Percentiles rank a stretch among this genome's conserved stretches.
Evolutionary conservation across 2,888 invertebrate genomes (phyloP).

Genomic region (Meiosimyza decipiens): DNA sequence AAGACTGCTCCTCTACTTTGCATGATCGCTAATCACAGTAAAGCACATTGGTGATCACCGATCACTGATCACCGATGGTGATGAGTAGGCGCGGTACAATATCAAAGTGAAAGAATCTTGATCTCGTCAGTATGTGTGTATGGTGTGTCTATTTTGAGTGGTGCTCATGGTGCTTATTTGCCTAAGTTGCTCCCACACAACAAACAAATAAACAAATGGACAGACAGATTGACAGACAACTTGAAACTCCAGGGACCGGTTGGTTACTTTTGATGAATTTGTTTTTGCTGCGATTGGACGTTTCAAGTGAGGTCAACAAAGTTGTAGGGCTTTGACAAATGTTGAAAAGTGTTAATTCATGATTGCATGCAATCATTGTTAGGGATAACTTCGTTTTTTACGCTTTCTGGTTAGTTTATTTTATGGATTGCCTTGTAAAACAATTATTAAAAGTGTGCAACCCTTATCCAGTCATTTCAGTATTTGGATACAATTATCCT

Average conservation of each 20-base stretch:
- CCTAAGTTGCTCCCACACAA: conserved; percentile 14
- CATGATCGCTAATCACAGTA: neutral
- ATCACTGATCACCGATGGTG: neutral
- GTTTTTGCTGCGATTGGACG: no score
- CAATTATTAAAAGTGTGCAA: neutral
- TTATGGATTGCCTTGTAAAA: conserved; percentile 1
- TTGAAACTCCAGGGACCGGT: no score
- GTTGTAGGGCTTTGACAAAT: conserved; percentile 25
- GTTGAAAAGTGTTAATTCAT: conserved; percentile 5
- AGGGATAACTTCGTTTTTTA: conserved; percentile 35
- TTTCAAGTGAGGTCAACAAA: conserved; percentile 4
- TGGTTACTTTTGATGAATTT: no score
- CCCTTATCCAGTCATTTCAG: conserved; percentile 29
- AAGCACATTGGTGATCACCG: neutral
- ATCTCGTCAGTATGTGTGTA: neutral
- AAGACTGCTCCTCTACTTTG: conserved; percentile 4
- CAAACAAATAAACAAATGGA: neutral
- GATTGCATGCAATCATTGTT: conserved; percentile 18
- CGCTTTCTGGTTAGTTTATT: neutral
- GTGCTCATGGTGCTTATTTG: conserved; percentile 21
- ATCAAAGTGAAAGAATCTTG: conserved; percentile 1
- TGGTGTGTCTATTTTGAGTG: neutral
- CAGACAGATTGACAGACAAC: neutral
- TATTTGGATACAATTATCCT: no score
- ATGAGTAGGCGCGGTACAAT: conserved; percentile 15